Evolutionary conservation across 2,113 vertebrate species (phyloP), one percentile per base, ranked within the genome.

Genomic region (Takifugu flavidus): DNA sequence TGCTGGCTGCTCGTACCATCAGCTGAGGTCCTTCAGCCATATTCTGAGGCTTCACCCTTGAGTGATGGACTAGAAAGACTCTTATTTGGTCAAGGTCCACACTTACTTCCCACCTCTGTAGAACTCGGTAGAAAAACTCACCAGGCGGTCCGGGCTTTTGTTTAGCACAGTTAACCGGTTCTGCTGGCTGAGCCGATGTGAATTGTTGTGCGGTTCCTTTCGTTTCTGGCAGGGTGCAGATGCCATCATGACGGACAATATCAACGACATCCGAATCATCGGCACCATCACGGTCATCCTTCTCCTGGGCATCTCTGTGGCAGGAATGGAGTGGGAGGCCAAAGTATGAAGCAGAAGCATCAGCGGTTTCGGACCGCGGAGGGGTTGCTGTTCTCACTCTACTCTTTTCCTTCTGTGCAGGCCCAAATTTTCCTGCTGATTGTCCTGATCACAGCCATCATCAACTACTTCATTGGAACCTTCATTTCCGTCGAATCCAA

Each of bases 271-370:
- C 67, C 90, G 97, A 66, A 96, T 99, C 74, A 91, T 99, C 44
- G 97, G 97, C 28, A 94, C 94, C 75, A 94, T 99, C 74, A 99
- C 97, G 0, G 90, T 99, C 2, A 93, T 99, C 34, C 50, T 96
- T 26, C 89, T 99, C 6, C 81, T 99, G 49, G 97, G 95, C 2
- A 98, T 99, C 83, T 99, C 97, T 0, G 92, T 99, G 52, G 97
- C 97, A 42, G 97, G 97, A 71, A 99, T 99, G 97, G 97, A 99
- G 55, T 99, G 97, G 97, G 97, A 99, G 87, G 94, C 97, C 57
- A 99, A 99, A 91, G 97, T 98, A 89, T 5, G 7, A 12, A 3
- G 59, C 34, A 20, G 20, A 20, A 20, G 20, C 20, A 20, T 20
- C 20, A 20, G 20, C 0, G 2, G 0, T 59, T 12, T 39, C 43